Conservation (phyloP, 2,797 vertebrate species). For the Pyrrhura leucotis region DNA sequence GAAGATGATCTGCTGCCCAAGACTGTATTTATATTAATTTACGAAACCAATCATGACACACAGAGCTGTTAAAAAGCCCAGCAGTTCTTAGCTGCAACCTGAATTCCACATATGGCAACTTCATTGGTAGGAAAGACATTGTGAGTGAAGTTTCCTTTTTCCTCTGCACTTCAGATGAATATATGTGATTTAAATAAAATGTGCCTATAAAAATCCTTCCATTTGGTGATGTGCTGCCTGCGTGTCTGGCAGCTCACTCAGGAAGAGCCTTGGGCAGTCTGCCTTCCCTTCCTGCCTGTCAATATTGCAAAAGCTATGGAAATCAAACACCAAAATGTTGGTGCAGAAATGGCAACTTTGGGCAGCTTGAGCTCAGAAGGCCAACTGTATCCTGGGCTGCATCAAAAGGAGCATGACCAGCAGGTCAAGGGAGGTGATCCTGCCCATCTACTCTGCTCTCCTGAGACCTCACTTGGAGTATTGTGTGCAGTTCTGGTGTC, state of each 20-base stretch:
- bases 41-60: not conserved
- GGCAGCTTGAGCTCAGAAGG: not conserved
- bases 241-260: not conserved
- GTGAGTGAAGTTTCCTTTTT: not conserved
- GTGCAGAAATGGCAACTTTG: not conserved
- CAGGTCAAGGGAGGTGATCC: too few species aligned
- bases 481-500: too few species aligned
- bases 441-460: too few species aligned
- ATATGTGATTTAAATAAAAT: not conserved
- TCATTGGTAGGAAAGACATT: not conserved
- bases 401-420: too few species aligned
- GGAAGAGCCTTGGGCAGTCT: not conserved
- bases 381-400: too few species aligned
- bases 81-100: not conserved
- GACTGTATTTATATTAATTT: not conserved
- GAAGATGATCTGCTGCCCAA: not conserved
- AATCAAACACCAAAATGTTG: not conserved
- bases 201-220: not conserved
- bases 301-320: not conserved
- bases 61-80: not conserved
- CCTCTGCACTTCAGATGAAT: not conserved
- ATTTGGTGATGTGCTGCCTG: not conserved
- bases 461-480: too few species aligned
- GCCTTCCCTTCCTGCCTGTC: not conserved
- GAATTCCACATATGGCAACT: not conserved